Base-by-base conservation (phyloP, 2,888 invertebrate species). In the Eledone cirrhosa region DNA sequence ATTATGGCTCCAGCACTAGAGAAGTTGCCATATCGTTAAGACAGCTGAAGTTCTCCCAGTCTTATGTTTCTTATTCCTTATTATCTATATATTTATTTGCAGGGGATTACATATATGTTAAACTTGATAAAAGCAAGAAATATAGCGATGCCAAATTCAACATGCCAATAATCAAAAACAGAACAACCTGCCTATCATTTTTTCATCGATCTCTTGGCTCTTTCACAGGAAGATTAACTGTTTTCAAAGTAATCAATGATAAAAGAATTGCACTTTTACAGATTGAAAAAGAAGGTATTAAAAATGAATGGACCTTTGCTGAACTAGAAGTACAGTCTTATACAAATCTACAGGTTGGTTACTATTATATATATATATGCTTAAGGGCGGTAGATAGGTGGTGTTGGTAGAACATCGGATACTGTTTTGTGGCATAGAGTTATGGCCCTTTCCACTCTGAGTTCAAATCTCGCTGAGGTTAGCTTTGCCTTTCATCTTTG, bases 61-160 rank as follows among this genome's bases (percentile, higher is more conserved):
- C n/a, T n/a, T n/a, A n/a, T n/a, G n/a, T n/a, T n/a, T n/a, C n/a
- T n/a, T n/a, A n/a, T n/a, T n/a, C n/a, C n/a, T n/a, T n/a, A n/a
- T n/a, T 0, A 22, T 65, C 74, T 72, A 13, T 48, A 72, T 19
- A 31, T 33, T 69, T 16, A 16, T 22, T 80, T 79, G 2, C 80
- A 87, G 87, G 87, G 74, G 76, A 84, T 27, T 88, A 85, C 81
- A 80, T 87, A 33, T 84, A 80, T 72, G 83, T 84, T 24, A 82
- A 86, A 80, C 81, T 82, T 47, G 76, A 81, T 13, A 77, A 77
- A 13, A 81, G 84, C 81, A 77, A 69, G 13, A 48, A 80, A 11
- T 85, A 84, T 14, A 83, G 85, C 47, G 76, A 83, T 0, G 84
- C 86, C 11, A 81, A 83, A 27, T 41, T 87, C 7, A 80, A 80